These are phyloP conservation scores for Amphibalanus amphitrite DNA, from an alignment of 1,140 invertebrate species.

Conservation along the genomic window DNA sequence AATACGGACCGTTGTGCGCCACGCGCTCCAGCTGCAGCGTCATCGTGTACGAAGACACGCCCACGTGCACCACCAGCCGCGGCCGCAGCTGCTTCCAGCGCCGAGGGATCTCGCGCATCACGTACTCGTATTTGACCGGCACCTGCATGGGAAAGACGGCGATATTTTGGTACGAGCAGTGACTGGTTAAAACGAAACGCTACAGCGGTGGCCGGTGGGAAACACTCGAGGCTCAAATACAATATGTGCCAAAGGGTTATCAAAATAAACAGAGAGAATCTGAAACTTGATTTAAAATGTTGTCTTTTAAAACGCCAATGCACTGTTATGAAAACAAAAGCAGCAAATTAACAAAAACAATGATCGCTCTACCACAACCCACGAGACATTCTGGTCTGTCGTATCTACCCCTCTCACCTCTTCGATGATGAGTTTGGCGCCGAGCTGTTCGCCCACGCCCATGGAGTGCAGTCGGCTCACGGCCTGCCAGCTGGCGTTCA, in stretches of 20 bases:
- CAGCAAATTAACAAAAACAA: too few relatives aligned
- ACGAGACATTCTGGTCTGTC: slow-evolving; percentile 5
- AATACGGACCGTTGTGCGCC: slow-evolving; percentile 30
- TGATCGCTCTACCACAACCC: not conserved
- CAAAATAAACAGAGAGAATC: too few relatives aligned
- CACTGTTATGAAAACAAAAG: too few relatives aligned
- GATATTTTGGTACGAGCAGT: slow-evolving; percentile 18
- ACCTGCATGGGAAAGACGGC: slow-evolving; percentile 40
- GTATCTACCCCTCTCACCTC: slow-evolving; percentile 7
- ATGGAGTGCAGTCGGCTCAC: slow-evolving; percentile 24
- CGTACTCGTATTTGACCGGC: slow-evolving; percentile 44
- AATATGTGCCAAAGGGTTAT: too few relatives aligned
- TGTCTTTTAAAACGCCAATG: too few relatives aligned
- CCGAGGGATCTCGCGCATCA: slow-evolving; percentile 37
- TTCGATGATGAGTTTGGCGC: slow-evolving; percentile 13
- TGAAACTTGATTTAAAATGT: too few relatives aligned
- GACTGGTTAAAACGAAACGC: too few relatives aligned
- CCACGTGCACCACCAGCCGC: slow-evolving; percentile 32
- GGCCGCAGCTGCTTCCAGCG: slow-evolving; percentile 35
- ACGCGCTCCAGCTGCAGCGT: slow-evolving; percentile 30
- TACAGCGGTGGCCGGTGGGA: too few relatives aligned
- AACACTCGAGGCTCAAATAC: too few relatives aligned
- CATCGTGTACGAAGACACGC: slow-evolving; percentile 32
- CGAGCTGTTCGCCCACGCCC: slow-evolving; percentile 20
- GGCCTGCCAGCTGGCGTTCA: slow-evolving; percentile 31